A percentile compares a stretch with the other conserved stretches of the same genome.
phyloP scores from a whole-genome alignment of 1,140 invertebrate species.

The Papilio helenus region DNA sequence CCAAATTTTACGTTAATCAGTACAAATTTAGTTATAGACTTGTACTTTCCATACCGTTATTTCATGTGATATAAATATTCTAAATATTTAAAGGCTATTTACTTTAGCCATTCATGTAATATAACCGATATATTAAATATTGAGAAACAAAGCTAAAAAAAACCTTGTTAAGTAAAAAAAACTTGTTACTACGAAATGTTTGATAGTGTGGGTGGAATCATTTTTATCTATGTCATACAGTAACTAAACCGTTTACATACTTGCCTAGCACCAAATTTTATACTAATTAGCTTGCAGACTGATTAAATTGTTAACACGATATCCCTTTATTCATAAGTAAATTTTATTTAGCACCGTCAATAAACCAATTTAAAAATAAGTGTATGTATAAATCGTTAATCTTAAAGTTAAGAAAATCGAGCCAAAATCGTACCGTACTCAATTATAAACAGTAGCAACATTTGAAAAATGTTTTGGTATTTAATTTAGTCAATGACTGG shows the following conservation, averaged over 20 bases:
- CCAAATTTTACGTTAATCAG: conserved; percentile 35
- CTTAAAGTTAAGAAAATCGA: conserved; percentile 18
- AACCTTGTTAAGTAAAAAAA: not conserved
- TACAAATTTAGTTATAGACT: conserved; percentile 35
- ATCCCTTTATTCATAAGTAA: conserved; percentile 25
- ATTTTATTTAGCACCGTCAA: conserved; percentile 24
- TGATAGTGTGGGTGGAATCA: not conserved
- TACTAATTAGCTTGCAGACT: conserved; percentile 39
- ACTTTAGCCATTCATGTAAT: not conserved
- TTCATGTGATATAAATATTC: conserved; percentile 29
- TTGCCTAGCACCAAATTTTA: conserved; percentile 34
- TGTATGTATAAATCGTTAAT: conserved; percentile 29
- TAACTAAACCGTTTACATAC: conserved; percentile 20
- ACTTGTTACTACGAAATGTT: not conserved
- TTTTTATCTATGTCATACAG: not conserved
- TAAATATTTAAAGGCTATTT: conserved; percentile 21
- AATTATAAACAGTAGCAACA: conserved; percentile 30
- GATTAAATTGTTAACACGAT: conserved; percentile 32
- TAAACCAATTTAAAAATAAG: conserved; percentile 29
- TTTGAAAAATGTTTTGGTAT: conserved; percentile 13
- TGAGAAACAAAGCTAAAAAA: not conserved
- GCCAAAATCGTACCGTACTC: conserved; percentile 36
- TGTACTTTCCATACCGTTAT: conserved; percentile 19
- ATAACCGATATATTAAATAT: not conserved
- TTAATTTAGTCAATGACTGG: conserved; percentile 8